Evolutionary conservation across 2,113 vertebrate genomes (phyloP).

Genomic region (Xenus cinereus): DNA sequence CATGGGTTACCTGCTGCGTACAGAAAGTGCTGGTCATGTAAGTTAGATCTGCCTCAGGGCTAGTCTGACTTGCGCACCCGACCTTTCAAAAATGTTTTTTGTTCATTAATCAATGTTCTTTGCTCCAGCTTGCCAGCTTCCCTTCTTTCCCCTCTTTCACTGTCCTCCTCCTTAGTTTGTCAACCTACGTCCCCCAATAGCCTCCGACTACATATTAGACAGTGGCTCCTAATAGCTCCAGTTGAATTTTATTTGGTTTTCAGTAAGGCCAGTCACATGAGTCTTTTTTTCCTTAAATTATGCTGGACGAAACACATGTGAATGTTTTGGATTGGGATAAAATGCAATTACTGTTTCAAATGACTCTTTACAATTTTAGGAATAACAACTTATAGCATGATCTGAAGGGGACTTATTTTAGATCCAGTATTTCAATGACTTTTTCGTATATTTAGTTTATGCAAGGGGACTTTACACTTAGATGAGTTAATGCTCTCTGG

Average conservation of each 20-base stretch:
- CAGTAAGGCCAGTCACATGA: not conserved
- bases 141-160: slow-evolving; percentile 49
- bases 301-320: not conserved
- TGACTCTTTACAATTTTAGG: not conserved
- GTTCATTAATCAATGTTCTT: slow-evolving; percentile 77
- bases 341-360: not conserved
- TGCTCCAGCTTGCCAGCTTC: slow-evolving; percentile 64
- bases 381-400: not conserved
- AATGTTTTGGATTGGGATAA: not conserved
- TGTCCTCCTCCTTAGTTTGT: slow-evolving; percentile 54
- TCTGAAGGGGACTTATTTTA: not conserved
- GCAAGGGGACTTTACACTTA: not conserved
- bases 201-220: not conserved
- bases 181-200: not conserved
- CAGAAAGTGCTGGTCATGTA: slow-evolving; percentile 67
- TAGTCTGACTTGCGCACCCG: slow-evolving; percentile 63
- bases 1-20: slow-evolving; percentile 72
- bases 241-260: slow-evolving; percentile 37
- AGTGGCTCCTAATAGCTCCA: not conserved
- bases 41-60: slow-evolving; percentile 69
- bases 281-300: not conserved
- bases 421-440: not conserved
- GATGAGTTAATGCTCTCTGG: not conserved
- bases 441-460: not conserved
- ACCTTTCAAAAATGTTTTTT: slow-evolving; percentile 75